Conservation (phyloP, 2,888 invertebrate species). For the Eupithecia inturbata region DNA sequence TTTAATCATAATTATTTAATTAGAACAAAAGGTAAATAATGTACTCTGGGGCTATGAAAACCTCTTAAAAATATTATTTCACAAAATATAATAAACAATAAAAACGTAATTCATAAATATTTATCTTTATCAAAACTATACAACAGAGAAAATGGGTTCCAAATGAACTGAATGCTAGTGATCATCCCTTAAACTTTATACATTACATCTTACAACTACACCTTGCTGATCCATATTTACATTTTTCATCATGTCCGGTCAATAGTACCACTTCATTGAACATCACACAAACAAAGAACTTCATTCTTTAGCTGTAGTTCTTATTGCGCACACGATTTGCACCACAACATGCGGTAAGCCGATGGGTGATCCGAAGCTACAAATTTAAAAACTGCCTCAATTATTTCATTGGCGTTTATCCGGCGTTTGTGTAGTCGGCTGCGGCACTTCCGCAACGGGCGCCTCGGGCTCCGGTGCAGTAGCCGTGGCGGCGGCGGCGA, state of each 20-base stretch:
- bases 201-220: conserved; percentile 43
- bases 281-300: background rate
- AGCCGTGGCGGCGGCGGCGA: conserved; percentile 63
- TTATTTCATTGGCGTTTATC: conserved; percentile 48
- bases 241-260: conserved; percentile 29
- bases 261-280: conserved; percentile 1
- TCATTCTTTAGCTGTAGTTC: background rate
- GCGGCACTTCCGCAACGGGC: conserved; percentile 38
- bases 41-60: conserved; percentile 41
- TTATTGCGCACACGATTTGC: background rate
- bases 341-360: conserved; percentile 4
- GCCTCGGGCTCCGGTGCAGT: conserved; percentile 37
- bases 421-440: conserved; percentile 35
- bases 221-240: conserved; percentile 55
- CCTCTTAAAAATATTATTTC: conserved; percentile 55
- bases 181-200: conserved; percentile 65
- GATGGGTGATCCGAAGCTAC: background rate
- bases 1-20: conserved; percentile 36
- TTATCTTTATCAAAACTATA: conserved; percentile 80
- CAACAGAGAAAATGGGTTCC: conserved; percentile 77
- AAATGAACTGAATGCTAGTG: conserved; percentile 62
- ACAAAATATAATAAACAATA: conserved; percentile 82
- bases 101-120: conserved; percentile 69
- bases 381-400: background rate
- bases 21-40: conserved; percentile 45